A percentile compares a stretch with the other conserved stretches of the same genome.
Evolutionary conservation across 2,113 vertebrate species (phyloP).

Genomic region (Athene noctua): DNA sequence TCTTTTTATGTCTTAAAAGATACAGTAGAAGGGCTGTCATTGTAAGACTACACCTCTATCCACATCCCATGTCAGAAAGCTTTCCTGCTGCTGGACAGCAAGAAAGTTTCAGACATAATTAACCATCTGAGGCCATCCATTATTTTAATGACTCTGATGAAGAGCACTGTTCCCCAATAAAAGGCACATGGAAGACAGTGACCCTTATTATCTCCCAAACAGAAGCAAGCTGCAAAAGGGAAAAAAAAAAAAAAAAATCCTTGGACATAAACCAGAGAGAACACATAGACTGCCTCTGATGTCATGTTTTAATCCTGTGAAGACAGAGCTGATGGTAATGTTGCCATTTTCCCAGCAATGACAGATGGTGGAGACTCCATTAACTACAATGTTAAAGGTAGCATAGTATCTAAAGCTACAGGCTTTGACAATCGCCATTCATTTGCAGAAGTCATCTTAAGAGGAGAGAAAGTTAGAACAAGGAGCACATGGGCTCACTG

Average conservation of each 20-base stretch:
- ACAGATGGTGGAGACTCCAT: neutral
- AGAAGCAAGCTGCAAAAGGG: neutral
- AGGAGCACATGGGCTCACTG: neutral
- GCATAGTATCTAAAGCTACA: neutral
- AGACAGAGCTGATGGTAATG: neutral
- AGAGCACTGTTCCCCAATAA: slow-evolving; percentile 34
- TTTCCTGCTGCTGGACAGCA: slow-evolving; percentile 34
- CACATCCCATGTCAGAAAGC: neutral
- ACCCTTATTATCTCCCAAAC: slow-evolving; percentile 59
- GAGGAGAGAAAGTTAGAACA: neutral
- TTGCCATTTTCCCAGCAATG: neutral
- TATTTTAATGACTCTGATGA: slow-evolving; percentile 69
- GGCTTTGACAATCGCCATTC: neutral
- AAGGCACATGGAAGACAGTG: neutral
- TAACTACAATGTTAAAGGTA: neutral
- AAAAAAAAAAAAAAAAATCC: neutral
- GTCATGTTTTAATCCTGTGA: neutral
- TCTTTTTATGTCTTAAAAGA: neutral
- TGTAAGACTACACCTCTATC: neutral
- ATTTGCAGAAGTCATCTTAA: neutral
- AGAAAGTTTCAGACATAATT: slow-evolving; percentile 36
- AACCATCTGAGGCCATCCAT: slow-evolving; percentile 37
- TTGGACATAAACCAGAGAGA: neutral
- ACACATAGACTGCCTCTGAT: neutral
- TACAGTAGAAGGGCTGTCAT: neutral